Conservation (phyloP, 2,113 vertebrate species). For the Amphilophus citrinellus region DNA sequence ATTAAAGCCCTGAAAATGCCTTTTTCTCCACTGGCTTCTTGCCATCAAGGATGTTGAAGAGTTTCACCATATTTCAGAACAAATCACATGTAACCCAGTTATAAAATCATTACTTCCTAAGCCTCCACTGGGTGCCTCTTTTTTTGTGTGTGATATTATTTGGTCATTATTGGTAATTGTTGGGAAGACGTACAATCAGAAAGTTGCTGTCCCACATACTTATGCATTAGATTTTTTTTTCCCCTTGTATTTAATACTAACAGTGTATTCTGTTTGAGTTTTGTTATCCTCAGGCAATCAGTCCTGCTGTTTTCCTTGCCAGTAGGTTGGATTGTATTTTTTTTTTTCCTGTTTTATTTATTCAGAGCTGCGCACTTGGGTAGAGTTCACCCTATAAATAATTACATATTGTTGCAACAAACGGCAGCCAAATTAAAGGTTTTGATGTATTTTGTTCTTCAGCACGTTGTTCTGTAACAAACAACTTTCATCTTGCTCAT, state of each 20-base stretch:
- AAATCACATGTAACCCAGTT: not conserved
- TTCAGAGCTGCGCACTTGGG: not conserved
- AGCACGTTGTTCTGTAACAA: not conserved
- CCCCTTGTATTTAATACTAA: not conserved
- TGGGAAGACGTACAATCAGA: not conserved
- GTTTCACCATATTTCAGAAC: not conserved
- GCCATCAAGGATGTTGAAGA: not conserved
- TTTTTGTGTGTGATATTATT: not conserved
- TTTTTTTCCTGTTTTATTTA: not conserved
- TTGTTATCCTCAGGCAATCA: not conserved
- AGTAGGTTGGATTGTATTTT: constrained; percentile 9
- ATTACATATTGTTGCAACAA: not conserved
- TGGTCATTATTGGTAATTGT: not conserved
- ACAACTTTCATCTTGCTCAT: not conserved
- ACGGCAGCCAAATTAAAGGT: not conserved
- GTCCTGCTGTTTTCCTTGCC: not conserved
- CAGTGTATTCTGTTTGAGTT: not conserved
- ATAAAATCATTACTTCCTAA: not conserved
- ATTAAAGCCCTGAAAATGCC: not conserved
- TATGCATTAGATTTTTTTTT: not conserved
- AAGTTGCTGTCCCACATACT: not conserved
- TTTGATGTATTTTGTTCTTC: not conserved
- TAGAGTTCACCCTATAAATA: not conserved
- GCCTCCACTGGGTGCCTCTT: not conserved
- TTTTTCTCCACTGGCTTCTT: too few relatives aligned